Percentiles rank a stretch among this genome's conserved stretches.
Conservation (phyloP, 1,140 invertebrate species). For the Maniola jurtina region DNA sequence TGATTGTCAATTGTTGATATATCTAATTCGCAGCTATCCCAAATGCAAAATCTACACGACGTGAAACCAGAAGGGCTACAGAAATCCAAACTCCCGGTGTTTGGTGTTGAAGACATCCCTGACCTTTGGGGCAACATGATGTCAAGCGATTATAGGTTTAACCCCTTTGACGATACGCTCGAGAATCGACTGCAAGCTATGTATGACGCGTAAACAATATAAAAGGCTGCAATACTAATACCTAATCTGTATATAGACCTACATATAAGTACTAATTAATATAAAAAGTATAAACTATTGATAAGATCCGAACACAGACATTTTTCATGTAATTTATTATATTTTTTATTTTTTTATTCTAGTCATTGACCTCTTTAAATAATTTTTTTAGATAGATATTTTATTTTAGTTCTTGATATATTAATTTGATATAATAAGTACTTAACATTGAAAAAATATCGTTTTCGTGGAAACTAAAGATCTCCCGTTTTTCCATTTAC, state of each 20-base stretch:
- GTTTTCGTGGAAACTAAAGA: too few relatives aligned
- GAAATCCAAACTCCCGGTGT: background rate
- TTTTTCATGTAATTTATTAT: too few relatives aligned
- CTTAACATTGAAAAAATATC: too few relatives aligned
- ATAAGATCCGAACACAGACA: too few relatives aligned
- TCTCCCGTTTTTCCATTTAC: too few relatives aligned
- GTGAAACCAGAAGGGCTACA: background rate
- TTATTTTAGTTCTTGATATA: too few relatives aligned
- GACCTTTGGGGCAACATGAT: slow-evolving; percentile 1
- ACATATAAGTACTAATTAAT: background rate
- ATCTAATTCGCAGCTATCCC: background rate
- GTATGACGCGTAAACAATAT: slow-evolving; percentile 4
- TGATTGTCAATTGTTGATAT: too few relatives aligned
- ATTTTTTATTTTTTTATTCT: too few relatives aligned
- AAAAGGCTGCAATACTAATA: slow-evolving; percentile 11
- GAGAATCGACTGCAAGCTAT: slow-evolving; percentile 6
- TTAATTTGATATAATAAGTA: too few relatives aligned
- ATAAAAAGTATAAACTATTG: too few relatives aligned
- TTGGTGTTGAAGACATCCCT: background rate
- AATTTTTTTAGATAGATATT: too few relatives aligned
- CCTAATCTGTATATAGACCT: background rate
- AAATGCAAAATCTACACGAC: slow-evolving; percentile 1
- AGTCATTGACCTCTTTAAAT: too few relatives aligned
- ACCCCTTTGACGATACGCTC: slow-evolving; percentile 10
- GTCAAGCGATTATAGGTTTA: slow-evolving; percentile 4